These are phyloP conservation scores for Pristionchus mayeri DNA, from an alignment of 2,888 invertebrate species.

Conservation along the genomic window DNA sequence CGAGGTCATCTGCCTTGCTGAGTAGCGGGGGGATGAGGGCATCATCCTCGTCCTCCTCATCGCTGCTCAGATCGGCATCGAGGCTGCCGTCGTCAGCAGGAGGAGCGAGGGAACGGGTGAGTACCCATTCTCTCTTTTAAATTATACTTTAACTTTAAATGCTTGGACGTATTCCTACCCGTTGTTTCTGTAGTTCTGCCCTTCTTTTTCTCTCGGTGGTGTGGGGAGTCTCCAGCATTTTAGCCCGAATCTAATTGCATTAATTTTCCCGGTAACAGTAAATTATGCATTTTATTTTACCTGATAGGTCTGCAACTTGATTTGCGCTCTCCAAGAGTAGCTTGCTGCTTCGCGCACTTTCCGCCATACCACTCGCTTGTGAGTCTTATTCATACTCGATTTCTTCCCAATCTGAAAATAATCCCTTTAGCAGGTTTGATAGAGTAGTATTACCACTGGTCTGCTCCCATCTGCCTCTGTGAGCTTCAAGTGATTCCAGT, in stretches of 20 bases:
- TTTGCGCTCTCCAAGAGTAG: background rate
- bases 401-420: background rate
- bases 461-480: background rate
- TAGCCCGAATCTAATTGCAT: background rate
- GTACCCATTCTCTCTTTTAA: background rate
- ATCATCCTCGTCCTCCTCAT: conserved; percentile 4
- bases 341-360: background rate
- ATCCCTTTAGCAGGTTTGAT: background rate
- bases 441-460: background rate
- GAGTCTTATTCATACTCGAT: background rate
- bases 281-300: background rate
- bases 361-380: background rate
- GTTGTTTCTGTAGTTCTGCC: background rate
- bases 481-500: background rate
- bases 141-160: background rate
- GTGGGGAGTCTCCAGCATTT: background rate
- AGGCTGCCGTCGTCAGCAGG: background rate
- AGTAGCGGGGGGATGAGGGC: background rate
- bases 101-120: background rate
- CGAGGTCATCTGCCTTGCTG: no score
- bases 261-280: background rate
- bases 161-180: background rate
- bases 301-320: background rate
- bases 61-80: background rate
- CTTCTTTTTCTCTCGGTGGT: background rate